phyloP scores from a whole-genome alignment of 2,797 vertebrate species.

The Mormyrus hasselquistii region DNA sequence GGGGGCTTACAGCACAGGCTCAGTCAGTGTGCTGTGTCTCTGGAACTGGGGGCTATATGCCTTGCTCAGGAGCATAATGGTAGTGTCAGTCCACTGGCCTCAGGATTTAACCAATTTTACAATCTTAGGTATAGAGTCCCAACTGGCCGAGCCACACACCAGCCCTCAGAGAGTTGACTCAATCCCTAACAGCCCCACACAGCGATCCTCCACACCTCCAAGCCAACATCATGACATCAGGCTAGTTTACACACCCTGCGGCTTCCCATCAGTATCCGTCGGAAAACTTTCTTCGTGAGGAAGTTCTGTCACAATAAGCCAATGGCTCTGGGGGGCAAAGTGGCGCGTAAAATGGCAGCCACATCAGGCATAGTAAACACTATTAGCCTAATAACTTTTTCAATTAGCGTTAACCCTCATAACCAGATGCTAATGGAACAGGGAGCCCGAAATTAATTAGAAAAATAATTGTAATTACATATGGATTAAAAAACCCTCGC shows the following conservation, averaged over 20 bases:
- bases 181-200: neutral
- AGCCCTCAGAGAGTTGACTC: neutral
- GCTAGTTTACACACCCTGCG: conserved; percentile 46
- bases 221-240: conserved; percentile 31
- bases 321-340: conserved; percentile 66
- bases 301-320: conserved; percentile 64
- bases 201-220: neutral
- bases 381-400: conserved; percentile 63
- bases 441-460: conserved; percentile 49
- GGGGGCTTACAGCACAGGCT: neutral
- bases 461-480: conserved; percentile 54
- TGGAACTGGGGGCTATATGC: neutral
- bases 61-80: neutral
- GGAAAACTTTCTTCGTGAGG: conserved; percentile 54
- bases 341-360: conserved; percentile 50
- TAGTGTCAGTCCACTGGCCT: neutral
- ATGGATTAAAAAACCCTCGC: conserved; percentile 43
- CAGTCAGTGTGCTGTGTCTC: neutral
- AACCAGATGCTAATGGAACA: conserved; percentile 54
- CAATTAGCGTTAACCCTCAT: conserved; percentile 53
- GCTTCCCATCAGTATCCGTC: conserved; percentile 74
- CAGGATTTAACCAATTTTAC: neutral
- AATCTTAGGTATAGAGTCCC: neutral
- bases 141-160: neutral
- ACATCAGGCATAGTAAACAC: conserved; percentile 55